These are phyloP conservation scores for Trissonchulus sp. DNA, from an alignment of 2,888 invertebrate species.

Conservation along the genomic window DNA sequence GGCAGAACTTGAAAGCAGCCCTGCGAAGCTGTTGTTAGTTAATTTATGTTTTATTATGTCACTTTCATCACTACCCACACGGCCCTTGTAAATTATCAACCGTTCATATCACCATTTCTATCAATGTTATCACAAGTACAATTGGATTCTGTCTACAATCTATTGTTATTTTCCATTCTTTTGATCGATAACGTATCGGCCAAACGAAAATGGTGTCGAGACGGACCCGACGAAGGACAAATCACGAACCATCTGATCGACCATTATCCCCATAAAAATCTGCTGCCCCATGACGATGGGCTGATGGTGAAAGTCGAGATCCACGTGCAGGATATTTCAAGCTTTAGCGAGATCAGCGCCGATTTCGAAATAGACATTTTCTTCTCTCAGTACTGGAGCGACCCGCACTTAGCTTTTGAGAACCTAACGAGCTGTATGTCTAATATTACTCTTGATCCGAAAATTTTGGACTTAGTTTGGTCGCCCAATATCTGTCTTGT, in stretches of 20 bases:
- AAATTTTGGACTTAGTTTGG: conserved; percentile 11
- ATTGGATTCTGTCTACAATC: too few species aligned
- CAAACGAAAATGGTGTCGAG: conserved; percentile 55
- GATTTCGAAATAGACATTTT: conserved; percentile 25
- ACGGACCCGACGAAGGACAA: conserved; percentile 21
- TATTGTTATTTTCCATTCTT: too few species aligned
- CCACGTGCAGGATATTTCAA: conserved; percentile 24
- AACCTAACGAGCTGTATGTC: conserved; percentile 50
- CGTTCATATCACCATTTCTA: too few species aligned
- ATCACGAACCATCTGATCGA: conserved; percentile 1
- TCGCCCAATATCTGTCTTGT: conserved; percentile 33
- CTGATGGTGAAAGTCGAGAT: conserved; percentile 21
- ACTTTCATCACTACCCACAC: too few species aligned
- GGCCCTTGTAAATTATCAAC: too few species aligned
- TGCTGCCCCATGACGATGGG: conserved; percentile 28
- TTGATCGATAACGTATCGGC: too few species aligned
- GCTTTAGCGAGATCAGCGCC: conserved; percentile 24
- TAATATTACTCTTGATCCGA: conserved; percentile 49
- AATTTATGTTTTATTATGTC: too few species aligned
- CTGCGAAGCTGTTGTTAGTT: too few species aligned
- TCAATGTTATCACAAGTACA: too few species aligned
- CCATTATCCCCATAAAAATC: conserved; percentile 29
- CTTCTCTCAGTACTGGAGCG: conserved; percentile 25
- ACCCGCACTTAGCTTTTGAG: conserved; percentile 23
- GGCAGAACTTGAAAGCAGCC: too few species aligned